Percentiles rank a stretch among this genome's conserved stretches.
These are phyloP conservation scores for Falco rusticolus DNA, from an alignment of 2,797 vertebrate genomes.

Conservation along the genomic window DNA sequence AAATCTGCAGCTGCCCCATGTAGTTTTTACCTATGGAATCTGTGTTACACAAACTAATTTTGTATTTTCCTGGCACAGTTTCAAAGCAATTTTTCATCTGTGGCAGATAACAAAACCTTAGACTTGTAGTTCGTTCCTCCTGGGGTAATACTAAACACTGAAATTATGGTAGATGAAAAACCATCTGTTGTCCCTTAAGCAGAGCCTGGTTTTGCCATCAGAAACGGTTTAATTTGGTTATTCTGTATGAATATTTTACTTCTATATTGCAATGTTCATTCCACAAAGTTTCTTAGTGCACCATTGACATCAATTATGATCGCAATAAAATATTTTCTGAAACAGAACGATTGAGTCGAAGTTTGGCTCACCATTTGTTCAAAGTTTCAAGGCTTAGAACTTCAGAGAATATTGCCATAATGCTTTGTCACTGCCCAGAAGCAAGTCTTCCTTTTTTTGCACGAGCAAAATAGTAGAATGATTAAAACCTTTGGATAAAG, in stretches of 20 bases:
- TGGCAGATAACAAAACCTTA: neutral
- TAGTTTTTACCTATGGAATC: slow-evolving; percentile 9
- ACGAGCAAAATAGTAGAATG: neutral
- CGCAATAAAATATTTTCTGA: neutral
- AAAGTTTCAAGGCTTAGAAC: neutral
- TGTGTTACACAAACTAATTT: neutral
- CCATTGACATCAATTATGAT: neutral
- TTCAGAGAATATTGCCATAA: neutral
- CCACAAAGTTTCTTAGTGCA: neutral
- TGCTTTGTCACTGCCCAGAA: neutral
- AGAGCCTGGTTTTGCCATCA: neutral
- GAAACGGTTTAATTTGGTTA: neutral
- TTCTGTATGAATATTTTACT: neutral
- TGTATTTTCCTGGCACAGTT: neutral
- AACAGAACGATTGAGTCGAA: neutral
- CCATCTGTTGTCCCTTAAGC: neutral
- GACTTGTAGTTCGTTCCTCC: neutral
- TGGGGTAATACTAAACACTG: neutral
- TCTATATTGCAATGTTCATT: neutral
- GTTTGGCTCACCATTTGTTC: neutral
- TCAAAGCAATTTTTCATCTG: slow-evolving; percentile 8
- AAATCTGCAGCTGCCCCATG: slow-evolving; percentile 26
- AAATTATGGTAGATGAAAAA: neutral
- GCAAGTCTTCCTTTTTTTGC: neutral
- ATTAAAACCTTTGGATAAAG: neutral